Evolutionary conservation across 2,797 vertebrate species (phyloP).

Genomic region (Potorous gilbertii): DNA sequence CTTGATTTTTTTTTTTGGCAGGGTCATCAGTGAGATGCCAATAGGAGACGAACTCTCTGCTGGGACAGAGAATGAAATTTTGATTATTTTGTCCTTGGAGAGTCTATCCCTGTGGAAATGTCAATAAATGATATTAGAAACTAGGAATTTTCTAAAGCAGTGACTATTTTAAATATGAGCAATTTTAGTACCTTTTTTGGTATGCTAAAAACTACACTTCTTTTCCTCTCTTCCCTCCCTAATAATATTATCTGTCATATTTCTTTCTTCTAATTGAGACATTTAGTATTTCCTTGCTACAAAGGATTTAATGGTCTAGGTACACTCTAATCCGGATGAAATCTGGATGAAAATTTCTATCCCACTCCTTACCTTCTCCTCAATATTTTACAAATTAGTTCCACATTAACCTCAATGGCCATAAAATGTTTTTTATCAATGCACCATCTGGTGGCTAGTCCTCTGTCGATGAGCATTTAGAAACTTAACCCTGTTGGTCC

Average conservation of each 20-base stretch:
- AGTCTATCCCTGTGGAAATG: background rate
- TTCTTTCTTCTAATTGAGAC: slow-evolving; percentile 26
- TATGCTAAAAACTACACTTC: background rate
- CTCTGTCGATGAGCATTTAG: background rate
- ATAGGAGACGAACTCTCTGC: background rate
- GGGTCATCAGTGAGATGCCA: background rate
- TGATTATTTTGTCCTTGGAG: background rate
- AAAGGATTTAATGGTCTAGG: background rate
- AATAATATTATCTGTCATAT: background rate
- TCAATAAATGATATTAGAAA: background rate
- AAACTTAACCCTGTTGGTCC: background rate
- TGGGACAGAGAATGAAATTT: background rate
- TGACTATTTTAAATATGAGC: background rate
- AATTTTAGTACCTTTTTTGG: background rate
- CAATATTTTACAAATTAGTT: background rate
- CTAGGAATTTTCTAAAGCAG: background rate
- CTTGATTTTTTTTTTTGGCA: background rate
- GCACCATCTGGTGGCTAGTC: background rate
- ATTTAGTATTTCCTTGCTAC: background rate
- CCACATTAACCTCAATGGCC: background rate
- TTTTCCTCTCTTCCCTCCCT: slow-evolving; percentile 2
- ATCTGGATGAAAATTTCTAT: background rate
- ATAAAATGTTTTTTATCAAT: background rate
- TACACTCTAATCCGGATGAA: background rate
- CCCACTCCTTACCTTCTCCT: background rate